Percentiles rank a stretch among this genome's conserved stretches.
Conservation (phyloP, 1,140 invertebrate genomes). For the Probaryconus sp. region DNA sequence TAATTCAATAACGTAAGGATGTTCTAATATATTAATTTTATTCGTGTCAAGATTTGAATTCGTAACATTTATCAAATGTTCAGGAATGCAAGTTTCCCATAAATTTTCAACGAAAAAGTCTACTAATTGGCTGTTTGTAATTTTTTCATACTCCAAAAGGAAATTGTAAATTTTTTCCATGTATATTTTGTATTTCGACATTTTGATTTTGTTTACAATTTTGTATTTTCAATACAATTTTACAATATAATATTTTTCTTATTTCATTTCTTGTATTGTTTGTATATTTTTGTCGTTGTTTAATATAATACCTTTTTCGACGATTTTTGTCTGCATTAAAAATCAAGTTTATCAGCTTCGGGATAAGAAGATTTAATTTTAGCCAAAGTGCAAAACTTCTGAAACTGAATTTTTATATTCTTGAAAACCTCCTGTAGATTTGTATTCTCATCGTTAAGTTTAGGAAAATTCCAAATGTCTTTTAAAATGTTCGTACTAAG, state of each 20-base stretch:
- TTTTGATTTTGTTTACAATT: too few relatives aligned
- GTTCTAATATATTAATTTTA: conserved; percentile 12
- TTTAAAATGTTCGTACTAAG: conserved; percentile 79
- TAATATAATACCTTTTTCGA: conserved; percentile 6
- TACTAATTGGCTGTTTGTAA: conserved; percentile 88
- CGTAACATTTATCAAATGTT: conserved; percentile 46
- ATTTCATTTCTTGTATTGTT: too few relatives aligned
- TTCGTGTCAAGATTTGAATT: too few relatives aligned
- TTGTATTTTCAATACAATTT: too few relatives aligned
- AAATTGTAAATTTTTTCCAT: conserved; percentile 80
- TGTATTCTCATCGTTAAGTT: conserved; percentile 80
- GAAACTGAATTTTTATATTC: conserved; percentile 82
- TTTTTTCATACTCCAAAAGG: conserved; percentile 80
- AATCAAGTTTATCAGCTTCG: conserved; percentile 78
- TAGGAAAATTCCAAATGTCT: conserved; percentile 83
- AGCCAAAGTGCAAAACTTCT: conserved; percentile 82
- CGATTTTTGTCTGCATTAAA: conserved; percentile 65
- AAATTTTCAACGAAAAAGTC: conserved; percentile 87
- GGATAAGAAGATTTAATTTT: conserved; percentile 80
- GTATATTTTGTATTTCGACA: conserved; percentile 67
- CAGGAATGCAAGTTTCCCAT: conserved; percentile 82
- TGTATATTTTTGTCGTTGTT: too few relatives aligned
- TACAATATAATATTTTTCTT: too few relatives aligned
- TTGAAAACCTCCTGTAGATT: conserved; percentile 82
- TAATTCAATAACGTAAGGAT: conserved; percentile 1